Base-by-base conservation (phyloP, 1,140 invertebrate species). In the Gonioctena quinquepunctata region DNA sequence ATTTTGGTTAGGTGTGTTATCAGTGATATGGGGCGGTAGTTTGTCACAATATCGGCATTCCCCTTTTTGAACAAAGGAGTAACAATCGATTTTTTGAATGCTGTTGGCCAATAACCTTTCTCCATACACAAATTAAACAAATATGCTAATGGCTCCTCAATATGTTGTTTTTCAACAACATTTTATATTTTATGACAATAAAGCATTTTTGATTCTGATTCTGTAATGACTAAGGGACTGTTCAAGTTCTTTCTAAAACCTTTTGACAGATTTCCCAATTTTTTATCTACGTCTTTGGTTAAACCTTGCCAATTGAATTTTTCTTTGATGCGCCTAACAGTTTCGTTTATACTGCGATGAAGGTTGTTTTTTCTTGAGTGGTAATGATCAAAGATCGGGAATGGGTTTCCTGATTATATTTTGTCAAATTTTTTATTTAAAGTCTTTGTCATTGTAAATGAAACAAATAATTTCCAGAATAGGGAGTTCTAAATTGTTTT, bases 191-290 rank as follows among this genome's bases (percentile, higher is more conserved):
- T n/a, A n/a, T n/a, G n/a, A n/a, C n/a, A n/a, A n/a, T n/a, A n/a
- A n/a, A n/a, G n/a, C n/a, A n/a, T n/a, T n/a, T n/a, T n/a, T n/a
- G n/a, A n/a, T n/a, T n/a, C n/a, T 2, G 59, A 62, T 62, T 69
- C 67, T 18, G 67, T 69, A 18, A 62, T 52, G 4, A 69, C 67
- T 7, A 69, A 28, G 21, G 67, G 59, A 13, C 13, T 25, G 22
- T 26, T 64, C 19, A 69, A 23, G 42, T 66, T 70, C 66, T 66
- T 70, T 25, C 63, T 11, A 61, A 28, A 66, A 8, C 21, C 42
- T 69, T 69, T 59, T 69, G 61, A 69, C 61, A 69, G 19, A 28
- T 69, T 69, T 69, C 61, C n/a, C 68, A 69, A 7, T 23, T 16
- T 69, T 62, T 49, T 6, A 69, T 69, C 60, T n/a, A 69, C 49